phyloP scores from a whole-genome alignment of 92 coral and sea anemone species.

The Desmophyllum pertusum region DNA sequence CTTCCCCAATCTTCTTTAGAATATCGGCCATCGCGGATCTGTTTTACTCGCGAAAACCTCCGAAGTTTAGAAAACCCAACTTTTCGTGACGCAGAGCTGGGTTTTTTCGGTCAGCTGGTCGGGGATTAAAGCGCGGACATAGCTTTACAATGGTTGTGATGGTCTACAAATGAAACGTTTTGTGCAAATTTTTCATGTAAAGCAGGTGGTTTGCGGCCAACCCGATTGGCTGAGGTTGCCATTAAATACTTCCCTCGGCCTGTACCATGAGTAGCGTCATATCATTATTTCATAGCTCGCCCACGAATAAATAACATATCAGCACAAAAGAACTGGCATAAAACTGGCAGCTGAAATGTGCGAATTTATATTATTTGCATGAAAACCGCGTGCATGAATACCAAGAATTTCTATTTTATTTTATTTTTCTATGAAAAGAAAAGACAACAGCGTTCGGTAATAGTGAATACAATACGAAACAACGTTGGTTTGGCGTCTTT shows the following conservation, averaged over 20 bases:
- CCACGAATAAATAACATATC: constrained; percentile 25
- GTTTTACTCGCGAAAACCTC: background rate
- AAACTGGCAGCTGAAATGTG: background rate
- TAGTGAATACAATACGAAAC: background rate
- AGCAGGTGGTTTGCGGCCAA: constrained; percentile 14
- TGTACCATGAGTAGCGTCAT: constrained; percentile 9
- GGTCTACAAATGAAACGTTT: background rate
- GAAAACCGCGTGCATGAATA: background rate
- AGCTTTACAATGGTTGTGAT: constrained; percentile 13
- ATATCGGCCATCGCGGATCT: constrained; percentile 26
- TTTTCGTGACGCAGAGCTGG: constrained; percentile 18
- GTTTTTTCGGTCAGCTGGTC: background rate
- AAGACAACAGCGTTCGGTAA: too few species aligned
- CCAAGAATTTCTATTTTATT: background rate
- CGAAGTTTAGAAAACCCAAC: background rate
- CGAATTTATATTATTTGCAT: background rate
- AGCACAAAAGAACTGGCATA: background rate
- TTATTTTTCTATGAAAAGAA: background rate
- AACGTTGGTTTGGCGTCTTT: constrained; percentile 4
- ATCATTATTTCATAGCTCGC: constrained; percentile 21
- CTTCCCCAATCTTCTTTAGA: constrained; percentile 51
- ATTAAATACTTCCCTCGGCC: constrained; percentile 5
- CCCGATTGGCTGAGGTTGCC: constrained; percentile 18
- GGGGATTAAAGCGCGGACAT: background rate
- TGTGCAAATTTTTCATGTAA: constrained; percentile 23